Conservation (phyloP, 2,888 invertebrate genomes). For the Tachina lurida region DNA sequence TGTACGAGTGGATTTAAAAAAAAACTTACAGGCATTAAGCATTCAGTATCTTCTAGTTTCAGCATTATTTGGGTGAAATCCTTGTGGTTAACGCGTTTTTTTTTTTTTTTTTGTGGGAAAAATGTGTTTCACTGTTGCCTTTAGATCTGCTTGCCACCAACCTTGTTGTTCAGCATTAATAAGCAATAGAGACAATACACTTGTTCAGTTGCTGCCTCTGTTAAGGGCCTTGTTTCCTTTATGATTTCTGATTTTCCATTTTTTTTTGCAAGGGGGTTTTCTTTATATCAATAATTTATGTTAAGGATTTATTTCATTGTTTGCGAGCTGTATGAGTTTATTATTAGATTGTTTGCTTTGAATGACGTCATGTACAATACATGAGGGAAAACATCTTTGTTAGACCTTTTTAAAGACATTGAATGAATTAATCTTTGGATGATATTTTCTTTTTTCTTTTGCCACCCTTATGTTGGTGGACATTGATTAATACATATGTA, state of each 20-base stretch:
- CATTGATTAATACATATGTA: too few relatives aligned
- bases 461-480: too few relatives aligned
- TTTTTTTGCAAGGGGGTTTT: neutral
- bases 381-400: neutral
- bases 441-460: too few relatives aligned
- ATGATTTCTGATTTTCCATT: neutral
- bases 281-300: constrained; percentile 11
- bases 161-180: neutral
- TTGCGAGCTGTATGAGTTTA: constrained; percentile 1
- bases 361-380: neutral
- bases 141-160: neutral
- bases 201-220: neutral
- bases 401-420: neutral
- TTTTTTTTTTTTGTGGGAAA: neutral
- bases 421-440: neutral
- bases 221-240: neutral
- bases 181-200: neutral
- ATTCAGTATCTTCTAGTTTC: neutral
- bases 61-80: neutral
- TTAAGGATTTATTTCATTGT: neutral
- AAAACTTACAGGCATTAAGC: neutral
- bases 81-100: neutral
- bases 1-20: neutral
- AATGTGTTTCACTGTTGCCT: neutral
- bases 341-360: neutral